Conservation (phyloP, 1,140 invertebrate species). For the Planococcus citri region DNA sequence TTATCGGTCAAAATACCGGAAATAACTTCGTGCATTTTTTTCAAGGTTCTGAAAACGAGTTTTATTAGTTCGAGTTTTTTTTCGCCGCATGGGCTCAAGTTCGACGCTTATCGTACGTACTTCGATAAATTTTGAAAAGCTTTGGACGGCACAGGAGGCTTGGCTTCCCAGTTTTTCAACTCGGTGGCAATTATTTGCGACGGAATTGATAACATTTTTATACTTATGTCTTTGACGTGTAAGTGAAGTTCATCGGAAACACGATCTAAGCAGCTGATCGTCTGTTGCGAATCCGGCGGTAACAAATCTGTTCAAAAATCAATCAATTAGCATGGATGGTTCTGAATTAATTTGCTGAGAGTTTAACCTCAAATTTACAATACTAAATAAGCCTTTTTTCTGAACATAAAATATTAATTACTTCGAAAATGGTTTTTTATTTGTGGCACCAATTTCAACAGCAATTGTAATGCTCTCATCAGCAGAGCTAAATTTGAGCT, state of each 20-base stretch:
- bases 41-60: constrained; percentile 47
- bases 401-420: too few species aligned
- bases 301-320: neutral
- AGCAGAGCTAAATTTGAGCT: constrained; percentile 86
- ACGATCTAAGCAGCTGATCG: constrained; percentile 23
- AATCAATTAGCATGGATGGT: too few species aligned
- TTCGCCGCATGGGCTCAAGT: neutral
- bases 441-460: constrained; percentile 62
- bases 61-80: constrained; percentile 28
- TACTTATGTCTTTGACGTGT: constrained; percentile 85
- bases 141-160: constrained; percentile 85
- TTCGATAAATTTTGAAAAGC: constrained; percentile 79
- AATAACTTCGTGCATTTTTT: constrained; percentile 85
- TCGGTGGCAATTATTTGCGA: constrained; percentile 65
- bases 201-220: constrained; percentile 81
- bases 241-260: constrained; percentile 28
- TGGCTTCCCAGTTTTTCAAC: constrained; percentile 75
- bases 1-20: constrained; percentile 57
- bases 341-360: too few species aligned
- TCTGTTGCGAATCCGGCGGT: neutral
- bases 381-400: too few species aligned
- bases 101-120: constrained; percentile 29
- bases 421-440: constrained; percentile 52
- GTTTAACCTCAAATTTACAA: too few species aligned
- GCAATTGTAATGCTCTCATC: constrained; percentile 68